Base-by-base conservation (phyloP, 2,797 vertebrate genomes). In the Gobio occitaniae region DNA sequence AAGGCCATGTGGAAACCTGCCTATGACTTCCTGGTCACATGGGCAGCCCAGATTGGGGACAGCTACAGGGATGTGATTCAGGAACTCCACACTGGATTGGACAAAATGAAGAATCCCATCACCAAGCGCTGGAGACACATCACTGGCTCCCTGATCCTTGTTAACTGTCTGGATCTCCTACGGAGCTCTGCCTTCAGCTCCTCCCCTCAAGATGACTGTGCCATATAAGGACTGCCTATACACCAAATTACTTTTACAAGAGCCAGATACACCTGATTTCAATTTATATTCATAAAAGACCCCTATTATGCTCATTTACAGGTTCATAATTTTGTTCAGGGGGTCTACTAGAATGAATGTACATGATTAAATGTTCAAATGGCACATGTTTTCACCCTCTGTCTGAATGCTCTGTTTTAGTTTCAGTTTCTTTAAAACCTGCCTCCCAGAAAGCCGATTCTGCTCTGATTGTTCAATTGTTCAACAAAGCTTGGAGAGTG, bases 1-100 rank as follows among this genome's bases (percentile, higher is more conserved):
- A 90, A 98, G 98, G 97, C 97, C 88, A 99, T 99, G 98, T 99
- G 98, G 98, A 99, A 99, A 86, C 98, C 98, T 0, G 98, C 98
- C 0, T 99, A 98, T 0, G 98, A 99, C 92, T 99, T 99, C 90
- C 94, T 99, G 80, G 93, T 99, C 59, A 99, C 97, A 0, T 99
- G 98, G 98, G 97, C 98, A 5, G 95, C 96, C 68, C 97, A 98
- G 89, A 91, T 99, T 0, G 98, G 98, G 0, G 98, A 99, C 92
- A 99, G 98, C 93, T 99, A 99, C 92, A 93, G 98, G 0, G 98
- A 99, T 0, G 96, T 99, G 85, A 97, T 99, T 92, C 98, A 99
- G 92, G 98, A 99, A 90, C 95, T 99, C 32, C 98, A 99, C 91
- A 91, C 93, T 0, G 98, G 97, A 69, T 95, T 99, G 92, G 98